Base-by-base conservation (phyloP, 2,888 invertebrate species). In the Druceiella hillmani region DNA sequence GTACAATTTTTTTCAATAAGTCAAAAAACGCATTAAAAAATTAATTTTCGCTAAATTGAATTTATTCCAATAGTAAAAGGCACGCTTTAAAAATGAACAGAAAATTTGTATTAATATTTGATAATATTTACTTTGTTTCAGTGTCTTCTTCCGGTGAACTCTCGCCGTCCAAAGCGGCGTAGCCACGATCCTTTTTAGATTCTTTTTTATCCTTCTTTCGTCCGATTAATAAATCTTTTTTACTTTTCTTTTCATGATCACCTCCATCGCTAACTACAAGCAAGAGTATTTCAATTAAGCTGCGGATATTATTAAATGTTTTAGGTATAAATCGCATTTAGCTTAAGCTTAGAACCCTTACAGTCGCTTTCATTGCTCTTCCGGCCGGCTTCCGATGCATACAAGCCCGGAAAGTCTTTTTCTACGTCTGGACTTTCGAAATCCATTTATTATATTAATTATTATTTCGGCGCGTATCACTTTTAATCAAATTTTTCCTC, bases 161-260 rank as follows among this genome's bases (percentile, higher is more conserved):
- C 62, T 91, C 91, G 26, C 92, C 93, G 63, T 89, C 93, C 51
- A 94, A 72, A 14, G 92, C 89, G 31, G 90, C 90, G 75, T 94
- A 94, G 2, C 93, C 92, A 51, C 87, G 76, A 55, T 91, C 90
- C 61, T 87, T 87, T 55, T 88, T 87, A 27, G 80, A 75, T 52
- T 86, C 89, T 58, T 89, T 90, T 52, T 86, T 87, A 38, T 91
- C 90, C 56, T 88, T 90, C 1, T 83, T 74, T 45, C 87, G 79
- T 1, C 86, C 86, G 50, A 79, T 78, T 16, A 88, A 64, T 30
- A 85, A 66, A 54, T 88, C 88, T 53, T 87, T 88, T 54, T 87
- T 88, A 47, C 83, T 80, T 35, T 79, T 75, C 55, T 83, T 81
- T 32, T 87, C 87, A 58, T 88, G 85, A 41, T 79, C 81, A 43